phyloP scores from a whole-genome alignment of 1,140 invertebrate genomes.

The Pomacea maculata region DNA sequence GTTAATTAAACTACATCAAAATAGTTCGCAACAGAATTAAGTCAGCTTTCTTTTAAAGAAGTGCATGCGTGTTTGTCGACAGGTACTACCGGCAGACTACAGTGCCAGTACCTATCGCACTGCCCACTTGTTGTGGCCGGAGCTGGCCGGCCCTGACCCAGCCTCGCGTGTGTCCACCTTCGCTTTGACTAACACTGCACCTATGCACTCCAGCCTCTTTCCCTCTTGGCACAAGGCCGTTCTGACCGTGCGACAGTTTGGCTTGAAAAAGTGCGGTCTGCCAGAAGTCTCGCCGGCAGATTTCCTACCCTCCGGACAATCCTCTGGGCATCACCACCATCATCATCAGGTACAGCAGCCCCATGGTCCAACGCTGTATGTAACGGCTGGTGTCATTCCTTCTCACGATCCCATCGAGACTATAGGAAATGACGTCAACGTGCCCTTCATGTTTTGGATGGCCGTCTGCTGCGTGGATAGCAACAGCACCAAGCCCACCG shows the following conservation, averaged over 20 bases:
- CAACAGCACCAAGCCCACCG: slow-evolving; percentile 8
- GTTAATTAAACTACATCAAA: too few relatives aligned
- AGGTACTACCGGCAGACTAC: slow-evolving; percentile 39
- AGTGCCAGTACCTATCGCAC: slow-evolving; percentile 35
- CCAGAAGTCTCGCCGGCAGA: slow-evolving; percentile 19
- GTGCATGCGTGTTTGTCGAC: not conserved
- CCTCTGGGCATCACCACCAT: not conserved
- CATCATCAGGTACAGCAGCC: slow-evolving; percentile 7
- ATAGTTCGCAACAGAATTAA: too few relatives aligned
- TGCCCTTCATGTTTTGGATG: slow-evolving; percentile 53
- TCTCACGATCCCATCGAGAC: slow-evolving; percentile 34
- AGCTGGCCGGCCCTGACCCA: slow-evolving; percentile 36
- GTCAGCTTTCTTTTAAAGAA: too few relatives aligned
- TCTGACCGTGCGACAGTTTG: slow-evolving; percentile 34
- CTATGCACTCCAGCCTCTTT: slow-evolving; percentile 41
- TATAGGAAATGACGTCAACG: slow-evolving; percentile 46
- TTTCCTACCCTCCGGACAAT: not conserved
- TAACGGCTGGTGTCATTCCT: slow-evolving; percentile 40
- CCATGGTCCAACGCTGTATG: slow-evolving; percentile 32
- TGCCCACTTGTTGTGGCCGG: slow-evolving; percentile 40
- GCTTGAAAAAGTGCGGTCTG: slow-evolving; percentile 42
- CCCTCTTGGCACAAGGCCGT: slow-evolving; percentile 42
- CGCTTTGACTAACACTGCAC: slow-evolving; percentile 49
- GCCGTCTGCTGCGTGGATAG: slow-evolving; percentile 44
- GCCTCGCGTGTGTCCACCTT: slow-evolving; percentile 39